Conservation (phyloP, 2,888 invertebrate species). For the Thera obeliscata region DNA sequence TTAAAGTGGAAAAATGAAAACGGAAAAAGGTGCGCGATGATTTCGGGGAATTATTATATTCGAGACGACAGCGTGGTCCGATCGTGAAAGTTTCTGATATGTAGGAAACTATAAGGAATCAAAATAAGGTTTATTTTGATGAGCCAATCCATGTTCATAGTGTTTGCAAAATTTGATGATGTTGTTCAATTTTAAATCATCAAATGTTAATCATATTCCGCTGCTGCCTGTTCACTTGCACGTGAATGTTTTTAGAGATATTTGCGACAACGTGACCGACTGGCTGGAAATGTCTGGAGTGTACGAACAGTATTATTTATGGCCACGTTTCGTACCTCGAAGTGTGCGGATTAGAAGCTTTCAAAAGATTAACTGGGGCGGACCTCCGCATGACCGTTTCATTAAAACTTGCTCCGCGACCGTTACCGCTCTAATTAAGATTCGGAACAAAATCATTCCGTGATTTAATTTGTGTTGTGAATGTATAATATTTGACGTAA, state of each 20-base stretch:
- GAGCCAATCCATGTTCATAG: too few relatives aligned
- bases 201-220: too few relatives aligned
- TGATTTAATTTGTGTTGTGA: conserved; percentile 51
- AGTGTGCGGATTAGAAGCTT: conserved; percentile 68
- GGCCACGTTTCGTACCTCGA: conserved; percentile 52
- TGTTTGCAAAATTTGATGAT: too few relatives aligned
- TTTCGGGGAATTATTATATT: conserved; percentile 38
- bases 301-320: conserved; percentile 49
- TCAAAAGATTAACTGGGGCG: conserved; percentile 71
- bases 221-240: background rate
- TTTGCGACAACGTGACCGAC: conserved; percentile 21
- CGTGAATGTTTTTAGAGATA: conserved; percentile 6
- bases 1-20: conserved; percentile 37
- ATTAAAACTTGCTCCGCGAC: conserved; percentile 63
- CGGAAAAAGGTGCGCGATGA: conserved; percentile 37
- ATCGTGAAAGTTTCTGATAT: background rate
- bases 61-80: conserved; percentile 26
- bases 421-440: conserved; percentile 56
- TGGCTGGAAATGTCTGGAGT: conserved; percentile 33
- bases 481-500: conserved; percentile 41
- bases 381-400: conserved; percentile 65
- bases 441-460: conserved; percentile 61
- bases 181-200: too few relatives aligned
- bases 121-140: too few relatives aligned
- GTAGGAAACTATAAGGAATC: too few relatives aligned